Percentiles rank a stretch among this genome's conserved stretches.
Conservation (phyloP, 2,888 invertebrate species). For the Cordilura impudica region DNA sequence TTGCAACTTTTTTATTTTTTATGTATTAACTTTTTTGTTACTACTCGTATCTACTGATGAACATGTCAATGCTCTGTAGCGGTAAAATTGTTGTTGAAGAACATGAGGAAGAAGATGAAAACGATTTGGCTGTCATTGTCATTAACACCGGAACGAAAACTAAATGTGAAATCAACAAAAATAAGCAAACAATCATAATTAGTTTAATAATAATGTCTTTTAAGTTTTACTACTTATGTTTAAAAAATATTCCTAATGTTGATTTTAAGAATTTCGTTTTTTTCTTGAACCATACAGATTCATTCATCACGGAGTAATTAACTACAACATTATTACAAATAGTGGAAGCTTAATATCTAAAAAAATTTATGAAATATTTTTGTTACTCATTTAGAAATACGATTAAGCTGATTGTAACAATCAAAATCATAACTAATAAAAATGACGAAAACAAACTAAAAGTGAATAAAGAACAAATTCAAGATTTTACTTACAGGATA, state of each 20-base stretch:
- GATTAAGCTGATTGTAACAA: too few relatives aligned
- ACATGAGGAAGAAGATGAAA: constrained; percentile 12
- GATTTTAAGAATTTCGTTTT: neutral
- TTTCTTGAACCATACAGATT: neutral
- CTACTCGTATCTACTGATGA: constrained; percentile 47
- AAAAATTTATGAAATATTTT: too few relatives aligned
- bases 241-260: constrained; percentile 17
- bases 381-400: too few relatives aligned
- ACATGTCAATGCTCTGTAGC: constrained; percentile 63
- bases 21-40: too few relatives aligned
- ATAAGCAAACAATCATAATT: constrained; percentile 27
- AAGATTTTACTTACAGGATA: too few relatives aligned
- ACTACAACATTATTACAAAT: neutral
- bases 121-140: constrained; percentile 55
- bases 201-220: constrained; percentile 33
- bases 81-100: constrained; percentile 50
- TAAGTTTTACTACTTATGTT: constrained; percentile 23
- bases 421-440: too few relatives aligned
- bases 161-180: neutral
- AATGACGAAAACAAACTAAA: too few relatives aligned
- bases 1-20: neutral
- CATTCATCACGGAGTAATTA: constrained; percentile 10
- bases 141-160: constrained; percentile 60
- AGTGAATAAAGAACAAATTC: too few relatives aligned
- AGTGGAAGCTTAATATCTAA: neutral